Evolutionary conservation across 2,797 vertebrate genomes (phyloP).

Genomic region (Trachurus trachurus): DNA sequence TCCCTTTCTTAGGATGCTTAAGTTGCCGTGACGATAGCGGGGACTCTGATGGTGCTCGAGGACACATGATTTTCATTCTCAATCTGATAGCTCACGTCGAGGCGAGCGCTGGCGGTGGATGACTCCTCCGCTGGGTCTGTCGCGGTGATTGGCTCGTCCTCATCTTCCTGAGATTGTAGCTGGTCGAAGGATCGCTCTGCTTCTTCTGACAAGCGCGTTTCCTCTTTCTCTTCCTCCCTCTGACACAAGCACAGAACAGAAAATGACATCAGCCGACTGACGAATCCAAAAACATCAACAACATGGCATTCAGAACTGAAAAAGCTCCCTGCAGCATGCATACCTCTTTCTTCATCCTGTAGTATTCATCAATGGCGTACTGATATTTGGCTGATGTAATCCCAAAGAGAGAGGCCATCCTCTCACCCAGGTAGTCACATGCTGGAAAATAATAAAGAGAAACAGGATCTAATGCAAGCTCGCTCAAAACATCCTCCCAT

Average conservation of each 20-base stretch:
- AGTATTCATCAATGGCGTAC: conserved; percentile 97
- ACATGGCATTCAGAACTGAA: neutral
- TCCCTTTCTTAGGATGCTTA: conserved; percentile 67
- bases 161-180: conserved; percentile 79
- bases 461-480: neutral
- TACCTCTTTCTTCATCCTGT: conserved; percentile 97
- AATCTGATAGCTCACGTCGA: conserved; percentile 88
- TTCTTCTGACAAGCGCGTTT: conserved; percentile 92
- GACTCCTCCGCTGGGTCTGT: conserved; percentile 81
- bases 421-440: conserved; percentile 97
- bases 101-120: conserved; percentile 70
- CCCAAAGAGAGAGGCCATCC: conserved; percentile 95
- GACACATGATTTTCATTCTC: conserved; percentile 81
- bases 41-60: conserved; percentile 83
- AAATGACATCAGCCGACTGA: neutral
- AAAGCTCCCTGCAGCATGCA: conserved; percentile 16
- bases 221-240: conserved; percentile 93
- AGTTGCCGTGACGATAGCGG: conserved; percentile 86
- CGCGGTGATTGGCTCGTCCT: conserved; percentile 64
- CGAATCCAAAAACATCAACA: neutral
- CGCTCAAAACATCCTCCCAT: neutral
- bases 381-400: conserved; percentile 98
- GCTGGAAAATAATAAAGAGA: conserved; percentile 80
- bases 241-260: conserved; percentile 58
- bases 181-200: conserved; percentile 89